Conservation (phyloP, 2,113 vertebrate genomes). For the Nothobranchius furzeri region DNA sequence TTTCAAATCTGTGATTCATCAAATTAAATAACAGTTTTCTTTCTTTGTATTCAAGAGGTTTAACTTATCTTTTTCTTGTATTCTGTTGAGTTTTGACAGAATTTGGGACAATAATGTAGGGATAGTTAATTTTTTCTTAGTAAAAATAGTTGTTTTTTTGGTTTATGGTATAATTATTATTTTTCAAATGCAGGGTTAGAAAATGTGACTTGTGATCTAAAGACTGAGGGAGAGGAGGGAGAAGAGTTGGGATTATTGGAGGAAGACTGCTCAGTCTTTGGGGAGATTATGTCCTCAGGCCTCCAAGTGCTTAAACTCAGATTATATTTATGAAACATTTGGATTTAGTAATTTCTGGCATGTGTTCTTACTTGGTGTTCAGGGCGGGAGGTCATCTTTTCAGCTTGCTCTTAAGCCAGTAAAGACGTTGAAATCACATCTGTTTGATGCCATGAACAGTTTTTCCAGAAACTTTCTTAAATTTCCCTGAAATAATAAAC, state of each 20-base stretch:
- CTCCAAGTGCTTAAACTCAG: conserved; percentile 55
- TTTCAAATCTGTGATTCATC: no score
- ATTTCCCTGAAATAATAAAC: no score
- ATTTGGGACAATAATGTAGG: no score
- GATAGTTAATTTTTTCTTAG: no score
- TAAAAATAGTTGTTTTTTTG: no score
- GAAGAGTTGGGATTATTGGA: conserved; percentile 43
- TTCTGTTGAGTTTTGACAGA: no score
- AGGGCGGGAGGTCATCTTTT: conserved; percentile 11
- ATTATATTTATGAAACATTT: conserved; percentile 66
- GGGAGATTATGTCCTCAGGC: conserved; percentile 60
- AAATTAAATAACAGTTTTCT: no score
- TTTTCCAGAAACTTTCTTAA: conserved; percentile 40
- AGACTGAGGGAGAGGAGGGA: conserved; percentile 19
- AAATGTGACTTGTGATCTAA: conserved; percentile 2
- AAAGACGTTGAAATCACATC: no score
- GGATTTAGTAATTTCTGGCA: conserved; percentile 34
- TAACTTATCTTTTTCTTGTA: no score
- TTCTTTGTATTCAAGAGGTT: no score
- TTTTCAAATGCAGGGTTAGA: not conserved
- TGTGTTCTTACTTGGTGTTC: conserved; percentile 29
- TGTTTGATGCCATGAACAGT: conserved; percentile 27
- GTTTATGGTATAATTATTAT: not conserved
- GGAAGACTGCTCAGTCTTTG: conserved; percentile 47
- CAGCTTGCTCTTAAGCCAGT: not conserved